Conservation (phyloP, 2,888 invertebrate species). For the Byasa hedistus region DNA sequence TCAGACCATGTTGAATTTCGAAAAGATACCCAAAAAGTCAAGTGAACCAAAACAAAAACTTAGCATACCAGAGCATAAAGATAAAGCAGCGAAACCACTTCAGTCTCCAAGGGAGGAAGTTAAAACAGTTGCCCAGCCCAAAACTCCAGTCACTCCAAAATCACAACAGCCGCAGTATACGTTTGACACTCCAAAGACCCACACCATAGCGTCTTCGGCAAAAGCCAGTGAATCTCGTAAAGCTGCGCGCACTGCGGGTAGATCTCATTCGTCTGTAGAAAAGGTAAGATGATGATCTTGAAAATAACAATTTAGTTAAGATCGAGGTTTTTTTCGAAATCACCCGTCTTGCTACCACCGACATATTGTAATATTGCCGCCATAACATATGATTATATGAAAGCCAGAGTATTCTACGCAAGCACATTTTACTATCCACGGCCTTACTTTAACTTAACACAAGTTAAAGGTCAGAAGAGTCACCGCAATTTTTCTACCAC, state of each 20-base stretch:
- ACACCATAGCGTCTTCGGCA: conserved; percentile 36
- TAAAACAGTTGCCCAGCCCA: conserved; percentile 44
- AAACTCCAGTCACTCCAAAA: conserved; percentile 41
- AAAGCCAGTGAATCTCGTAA: conserved; percentile 52
- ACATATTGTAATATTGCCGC: no score
- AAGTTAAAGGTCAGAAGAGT: no score
- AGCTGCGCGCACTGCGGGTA: conserved; percentile 45
- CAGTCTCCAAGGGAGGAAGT: conserved; percentile 48
- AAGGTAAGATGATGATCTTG: conserved; percentile 49
- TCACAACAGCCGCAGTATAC: conserved; percentile 41
- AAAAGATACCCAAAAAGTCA: conserved; percentile 60
- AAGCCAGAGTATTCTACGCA: no score
- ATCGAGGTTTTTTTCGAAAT: no score
- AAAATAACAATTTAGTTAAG: no score
- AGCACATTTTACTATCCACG: no score
- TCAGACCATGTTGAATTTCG: conserved; percentile 75
- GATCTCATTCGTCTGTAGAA: conserved; percentile 53
- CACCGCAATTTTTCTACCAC: no score
- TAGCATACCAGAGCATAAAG: conserved; percentile 43
- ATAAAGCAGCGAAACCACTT: conserved; percentile 44
- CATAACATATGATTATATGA: no score
- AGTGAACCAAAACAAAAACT: conserved; percentile 44
- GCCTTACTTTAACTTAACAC: no score
- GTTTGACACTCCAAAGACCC: conserved; percentile 59
- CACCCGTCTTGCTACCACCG: no score